These are phyloP conservation scores for Hydrochoerus hydrochaeris DNA, from an alignment of 2,113 vertebrate species.

Conservation along the genomic window DNA sequence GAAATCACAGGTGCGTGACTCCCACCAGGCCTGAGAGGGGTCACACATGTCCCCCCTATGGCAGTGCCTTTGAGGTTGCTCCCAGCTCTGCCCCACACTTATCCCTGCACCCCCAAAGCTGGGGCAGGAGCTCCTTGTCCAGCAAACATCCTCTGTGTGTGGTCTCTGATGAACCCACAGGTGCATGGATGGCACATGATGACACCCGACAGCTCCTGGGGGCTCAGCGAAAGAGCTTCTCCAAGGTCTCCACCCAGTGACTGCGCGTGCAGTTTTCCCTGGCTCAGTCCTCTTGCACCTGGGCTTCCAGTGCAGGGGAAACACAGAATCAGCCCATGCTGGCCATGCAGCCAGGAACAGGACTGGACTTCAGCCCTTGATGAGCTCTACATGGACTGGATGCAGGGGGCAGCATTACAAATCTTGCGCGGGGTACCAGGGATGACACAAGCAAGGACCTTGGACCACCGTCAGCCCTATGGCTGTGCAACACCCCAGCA, in stretches of 20 bases:
- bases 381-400: background rate
- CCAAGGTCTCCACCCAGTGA: background rate
- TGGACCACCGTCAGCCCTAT: background rate
- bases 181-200: accelerated
- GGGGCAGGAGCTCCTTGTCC: background rate
- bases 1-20: background rate
- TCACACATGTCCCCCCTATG: background rate
- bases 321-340: background rate
- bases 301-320: no score
- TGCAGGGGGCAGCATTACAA: no score
- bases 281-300: background rate
- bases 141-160: accelerated
- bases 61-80: background rate
- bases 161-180: background rate
- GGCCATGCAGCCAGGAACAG: background rate
- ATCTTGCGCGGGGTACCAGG: background rate
- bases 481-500: no score
- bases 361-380: background rate
- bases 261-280: background rate
- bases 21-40: background rate
- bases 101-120: background rate
- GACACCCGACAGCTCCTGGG: background rate
- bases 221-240: background rate
- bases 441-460: background rate
- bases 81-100: background rate